A percentile compares a stretch with the other conserved stretches of the same genome.
Conservation (phyloP, 2,113 vertebrate genomes). For the Thalassoma bifasciatum region DNA sequence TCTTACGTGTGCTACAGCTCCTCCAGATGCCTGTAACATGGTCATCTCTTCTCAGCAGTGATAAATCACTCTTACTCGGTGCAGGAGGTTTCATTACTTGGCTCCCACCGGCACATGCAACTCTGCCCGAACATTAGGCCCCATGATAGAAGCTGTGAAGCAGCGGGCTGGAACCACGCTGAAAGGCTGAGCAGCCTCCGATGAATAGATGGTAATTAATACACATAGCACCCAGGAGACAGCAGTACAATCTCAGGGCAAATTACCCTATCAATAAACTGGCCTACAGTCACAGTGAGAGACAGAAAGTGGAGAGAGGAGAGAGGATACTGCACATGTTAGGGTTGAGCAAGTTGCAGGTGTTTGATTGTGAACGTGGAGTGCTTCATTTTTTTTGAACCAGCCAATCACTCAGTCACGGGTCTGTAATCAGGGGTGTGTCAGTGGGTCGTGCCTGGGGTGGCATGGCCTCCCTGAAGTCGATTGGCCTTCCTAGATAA, state of each 20-base stretch:
- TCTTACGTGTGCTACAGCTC: background rate
- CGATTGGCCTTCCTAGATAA: background rate
- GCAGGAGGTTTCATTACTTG: slow-evolving; percentile 43
- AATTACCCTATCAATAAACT: slow-evolving; percentile 79
- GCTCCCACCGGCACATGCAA: slow-evolving; percentile 22
- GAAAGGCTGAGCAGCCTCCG: slow-evolving; percentile 57
- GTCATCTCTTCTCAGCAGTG: slow-evolving; percentile 18
- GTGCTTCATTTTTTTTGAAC: background rate
- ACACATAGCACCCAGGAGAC: slow-evolving; percentile 69
- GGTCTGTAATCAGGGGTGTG: background rate
- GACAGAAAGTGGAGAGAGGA: slow-evolving; percentile 15
- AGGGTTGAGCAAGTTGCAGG: slow-evolving; percentile 26
- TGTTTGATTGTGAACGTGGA: slow-evolving; percentile 15
- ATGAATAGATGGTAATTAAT: slow-evolving; percentile 83
- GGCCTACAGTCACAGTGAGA: slow-evolving; percentile 59
- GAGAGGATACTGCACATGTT: slow-evolving; percentile 2
- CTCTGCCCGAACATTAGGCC: slow-evolving; percentile 34
- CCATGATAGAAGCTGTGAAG: slow-evolving; percentile 60
- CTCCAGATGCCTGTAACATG: slow-evolving; percentile 11
- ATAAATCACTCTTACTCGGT: slow-evolving; percentile 40
- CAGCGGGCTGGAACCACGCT: slow-evolving; percentile 58
- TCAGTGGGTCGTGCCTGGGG: background rate
- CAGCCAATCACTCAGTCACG: slow-evolving; percentile 3
- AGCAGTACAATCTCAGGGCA: slow-evolving; percentile 68
- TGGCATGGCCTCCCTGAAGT: background rate